Evolutionary conservation across 1,140 invertebrate species (phyloP).

Genomic region (Eriosoma lanigerum): DNA sequence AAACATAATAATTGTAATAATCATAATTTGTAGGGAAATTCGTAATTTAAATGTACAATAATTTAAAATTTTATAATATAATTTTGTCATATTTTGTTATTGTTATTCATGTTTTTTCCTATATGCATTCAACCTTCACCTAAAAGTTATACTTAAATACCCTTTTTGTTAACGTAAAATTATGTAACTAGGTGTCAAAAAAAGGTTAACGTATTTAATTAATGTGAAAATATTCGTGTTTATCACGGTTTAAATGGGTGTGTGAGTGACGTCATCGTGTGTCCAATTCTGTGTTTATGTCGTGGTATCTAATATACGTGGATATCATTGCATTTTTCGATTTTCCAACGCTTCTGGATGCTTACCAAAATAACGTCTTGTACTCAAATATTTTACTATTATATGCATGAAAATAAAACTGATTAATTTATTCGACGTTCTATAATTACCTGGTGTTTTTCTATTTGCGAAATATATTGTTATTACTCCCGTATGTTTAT

Average conservation of each 20-base stretch:
- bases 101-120: no score
- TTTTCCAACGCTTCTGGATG: constrained; percentile 20
- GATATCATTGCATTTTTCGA: constrained; percentile 5
- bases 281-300: background rate
- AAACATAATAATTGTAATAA: no score
- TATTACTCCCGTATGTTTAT: background rate
- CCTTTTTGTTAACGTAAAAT: constrained; percentile 2
- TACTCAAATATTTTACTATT: constrained; percentile 5
- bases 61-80: no score
- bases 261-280: constrained; percentile 30
- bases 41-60: no score
- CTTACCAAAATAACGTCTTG: constrained; percentile 30
- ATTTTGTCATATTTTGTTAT: no score
- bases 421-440: background rate
- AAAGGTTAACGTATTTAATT: constrained; percentile 1
- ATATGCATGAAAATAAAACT: background rate
- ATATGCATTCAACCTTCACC: constrained; percentile 29
- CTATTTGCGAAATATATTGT: background rate
- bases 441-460: constrained; percentile 15
- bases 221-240: background rate
- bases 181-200: constrained; percentile 15
- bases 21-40: no score
- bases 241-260: constrained; percentile 11
- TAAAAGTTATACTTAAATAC: background rate
- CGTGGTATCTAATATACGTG: background rate